phyloP scores from a whole-genome alignment of 2,888 invertebrate species.

The Aleiodes leptofemur region DNA sequence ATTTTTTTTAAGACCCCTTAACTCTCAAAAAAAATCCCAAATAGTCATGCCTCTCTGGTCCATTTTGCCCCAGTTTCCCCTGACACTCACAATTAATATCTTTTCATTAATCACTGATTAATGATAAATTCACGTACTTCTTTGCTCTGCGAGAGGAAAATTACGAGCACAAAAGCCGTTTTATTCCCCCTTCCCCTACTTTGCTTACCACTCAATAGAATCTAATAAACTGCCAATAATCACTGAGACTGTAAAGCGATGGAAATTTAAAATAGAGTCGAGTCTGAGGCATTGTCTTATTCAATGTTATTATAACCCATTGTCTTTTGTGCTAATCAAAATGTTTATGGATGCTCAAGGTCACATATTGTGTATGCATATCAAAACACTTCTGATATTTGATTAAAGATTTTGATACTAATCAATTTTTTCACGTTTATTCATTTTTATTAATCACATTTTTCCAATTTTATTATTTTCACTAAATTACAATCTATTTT shows the following conservation, averaged over 20 bases:
- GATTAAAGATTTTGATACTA: no score
- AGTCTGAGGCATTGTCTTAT: slow-evolving; percentile 6
- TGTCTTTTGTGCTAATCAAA: slow-evolving; percentile 15
- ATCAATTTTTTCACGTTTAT: no score
- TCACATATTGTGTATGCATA: background rate
- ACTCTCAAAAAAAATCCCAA: background rate
- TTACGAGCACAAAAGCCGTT: background rate
- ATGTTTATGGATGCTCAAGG: slow-evolving; percentile 23
- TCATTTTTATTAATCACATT: no score
- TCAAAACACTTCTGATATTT: slow-evolving; percentile 6
- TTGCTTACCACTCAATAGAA: background rate
- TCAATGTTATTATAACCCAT: slow-evolving; percentile 4
- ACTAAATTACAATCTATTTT: no score
- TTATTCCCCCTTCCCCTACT: background rate
- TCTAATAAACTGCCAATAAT: slow-evolving; percentile 26
- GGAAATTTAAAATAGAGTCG: slow-evolving; percentile 15
- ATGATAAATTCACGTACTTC: background rate
- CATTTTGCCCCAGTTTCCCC: no score
- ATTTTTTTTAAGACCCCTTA: background rate
- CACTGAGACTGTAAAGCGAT: background rate
- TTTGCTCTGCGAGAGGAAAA: background rate
- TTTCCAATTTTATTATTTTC: no score
- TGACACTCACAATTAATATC: no score
- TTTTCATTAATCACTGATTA: no score
- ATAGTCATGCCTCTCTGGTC: no score